Evolutionary conservation across 1,140 invertebrate genomes (phyloP), one percentile per base, ranked within the genome.

Genomic region (Melanaphis sacchari): DNA sequence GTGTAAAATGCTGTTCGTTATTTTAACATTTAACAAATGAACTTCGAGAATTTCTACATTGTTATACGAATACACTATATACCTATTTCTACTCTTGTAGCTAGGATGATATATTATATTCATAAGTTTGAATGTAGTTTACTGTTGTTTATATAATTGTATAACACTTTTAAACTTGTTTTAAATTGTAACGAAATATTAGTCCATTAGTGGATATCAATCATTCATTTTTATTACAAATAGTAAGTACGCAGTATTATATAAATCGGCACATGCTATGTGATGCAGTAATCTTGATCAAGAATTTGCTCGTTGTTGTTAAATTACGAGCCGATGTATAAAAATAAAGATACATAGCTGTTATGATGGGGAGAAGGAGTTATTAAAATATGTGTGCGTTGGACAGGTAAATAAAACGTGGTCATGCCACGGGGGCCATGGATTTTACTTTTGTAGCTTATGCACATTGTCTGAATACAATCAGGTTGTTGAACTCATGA

Each of bases 361-460:
- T 15, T 43, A 85, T 21, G n/a, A 8, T 24, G 31, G n/a, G 87
- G 49, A 31, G 41, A 36, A 11, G 38, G 9, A 36, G 46, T 89
- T 89, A 89, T 89, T 54, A 89, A 89, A 89, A 89, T 89, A 89
- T 89, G 88, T 46, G 40, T 43, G 31, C 43, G 90, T 66, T 26
- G 26, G 90, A 91, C 90, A 46, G 41, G 90, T 91, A 91, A 91
- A 91, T 91, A 54, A 89, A 89, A 89, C 26, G 88, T 89, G 88
- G 49, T 89, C 36, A 38, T 54, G 88, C 46, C 8, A 89, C 22
- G 8, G 87, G 87, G 46, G n/a, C 46, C 43, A 52, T 52, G n/a
- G 46, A 89, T 89, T 89, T 49, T 49, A 52, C 88, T 52, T 52
- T 89, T 54, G 38, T 87, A 87, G 85, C 46, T 46, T 46, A 46